Evolutionary conservation across 2,888 invertebrate species (phyloP).

Genomic region (Thysanoteuthis rhombus): DNA sequence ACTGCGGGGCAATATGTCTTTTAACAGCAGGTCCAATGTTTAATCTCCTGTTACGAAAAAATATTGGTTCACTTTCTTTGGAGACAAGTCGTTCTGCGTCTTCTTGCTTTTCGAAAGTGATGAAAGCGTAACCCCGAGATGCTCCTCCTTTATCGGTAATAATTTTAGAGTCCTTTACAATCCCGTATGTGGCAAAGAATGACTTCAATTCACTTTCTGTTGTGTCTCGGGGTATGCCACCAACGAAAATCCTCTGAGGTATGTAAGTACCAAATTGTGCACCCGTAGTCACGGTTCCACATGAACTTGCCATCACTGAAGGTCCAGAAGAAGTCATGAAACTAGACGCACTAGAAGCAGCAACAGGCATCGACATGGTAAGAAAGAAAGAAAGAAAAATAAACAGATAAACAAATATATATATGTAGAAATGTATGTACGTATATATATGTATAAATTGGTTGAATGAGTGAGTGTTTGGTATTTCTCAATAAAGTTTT

Average conservation of each 20-base stretch:
- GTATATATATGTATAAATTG: not conserved
- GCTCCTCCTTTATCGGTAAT: constrained; percentile 18
- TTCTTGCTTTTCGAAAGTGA: constrained; percentile 24
- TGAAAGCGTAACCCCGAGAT: constrained; percentile 28
- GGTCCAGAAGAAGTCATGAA: not conserved
- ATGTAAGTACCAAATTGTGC: constrained; percentile 17
- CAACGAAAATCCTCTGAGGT: constrained; percentile 24
- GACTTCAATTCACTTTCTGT: not conserved
- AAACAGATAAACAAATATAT: not conserved
- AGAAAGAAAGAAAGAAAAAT: not conserved
- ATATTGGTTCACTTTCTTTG: not conserved
- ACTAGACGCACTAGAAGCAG: not conserved
- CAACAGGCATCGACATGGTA: not conserved
- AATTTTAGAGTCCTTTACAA: constrained; percentile 24
- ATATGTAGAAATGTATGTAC: not conserved
- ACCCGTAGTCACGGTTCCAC: not conserved
- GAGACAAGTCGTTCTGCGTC: constrained; percentile 16
- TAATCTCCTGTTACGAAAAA: constrained; percentile 19
- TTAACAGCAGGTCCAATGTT: constrained; percentile 31
- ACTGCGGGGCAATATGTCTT: not conserved
- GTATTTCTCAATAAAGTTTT: not conserved
- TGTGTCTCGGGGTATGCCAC: constrained; percentile 19
- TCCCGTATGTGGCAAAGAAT: constrained; percentile 16
- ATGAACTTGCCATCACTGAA: not conserved
- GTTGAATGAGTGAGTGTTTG: not conserved